Conservation (phyloP, 2,797 vertebrate species). For the Morelia viridis region DNA sequence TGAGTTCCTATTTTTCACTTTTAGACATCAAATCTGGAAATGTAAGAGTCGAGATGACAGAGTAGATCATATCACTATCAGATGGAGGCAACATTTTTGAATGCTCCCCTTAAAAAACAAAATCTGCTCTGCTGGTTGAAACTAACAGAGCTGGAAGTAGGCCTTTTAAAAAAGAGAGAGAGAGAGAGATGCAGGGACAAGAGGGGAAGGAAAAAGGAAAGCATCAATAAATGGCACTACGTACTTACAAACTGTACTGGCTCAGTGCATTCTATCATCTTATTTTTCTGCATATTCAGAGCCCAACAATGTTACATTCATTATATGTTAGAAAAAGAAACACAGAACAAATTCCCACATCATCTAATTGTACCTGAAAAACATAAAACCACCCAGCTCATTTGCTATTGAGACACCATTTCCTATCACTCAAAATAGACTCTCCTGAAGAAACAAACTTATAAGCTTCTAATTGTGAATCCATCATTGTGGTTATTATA, state of each 20-base stretch:
- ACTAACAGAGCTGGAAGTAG: neutral
- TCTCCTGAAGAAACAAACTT: neutral
- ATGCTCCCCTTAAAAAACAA: neutral
- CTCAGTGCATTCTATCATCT: neutral
- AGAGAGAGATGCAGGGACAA: neutral
- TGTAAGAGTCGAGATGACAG: neutral
- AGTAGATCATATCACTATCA: neutral
- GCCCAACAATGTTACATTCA: neutral
- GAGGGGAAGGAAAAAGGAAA: neutral
- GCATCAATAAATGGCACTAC: neutral
- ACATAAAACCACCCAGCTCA: rapidly evolving
- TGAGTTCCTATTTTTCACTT: neutral
- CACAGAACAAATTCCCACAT: neutral
- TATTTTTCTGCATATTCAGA: neutral
- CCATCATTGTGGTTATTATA: neutral
- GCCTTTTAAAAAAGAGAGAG: neutral
- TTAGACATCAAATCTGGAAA: neutral
- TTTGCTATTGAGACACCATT: neutral
- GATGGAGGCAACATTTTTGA: neutral
- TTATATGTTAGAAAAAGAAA: neutral
- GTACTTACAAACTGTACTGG: neutral
- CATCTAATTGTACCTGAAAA: neutral
- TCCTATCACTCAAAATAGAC: neutral
- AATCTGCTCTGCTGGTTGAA: neutral
- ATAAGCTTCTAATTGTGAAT: neutral